Evolutionary conservation across 2,888 invertebrate genomes (phyloP).

Genomic region (Idaea biselata): DNA sequence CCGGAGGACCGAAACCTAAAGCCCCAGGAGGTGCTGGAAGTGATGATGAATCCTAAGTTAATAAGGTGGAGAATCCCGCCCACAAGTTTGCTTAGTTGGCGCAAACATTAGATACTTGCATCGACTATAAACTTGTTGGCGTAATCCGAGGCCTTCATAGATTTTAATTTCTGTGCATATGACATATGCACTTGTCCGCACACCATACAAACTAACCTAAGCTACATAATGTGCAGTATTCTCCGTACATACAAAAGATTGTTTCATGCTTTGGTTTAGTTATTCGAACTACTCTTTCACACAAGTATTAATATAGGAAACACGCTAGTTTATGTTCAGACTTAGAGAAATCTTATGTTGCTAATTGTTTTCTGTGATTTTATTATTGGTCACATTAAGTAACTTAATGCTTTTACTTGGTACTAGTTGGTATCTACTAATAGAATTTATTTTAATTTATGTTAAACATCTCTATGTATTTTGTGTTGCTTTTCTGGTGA

Average conservation of each 20-base stretch:
- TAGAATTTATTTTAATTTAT: background rate
- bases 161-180: background rate
- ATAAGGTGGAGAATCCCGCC: background rate
- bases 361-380: background rate
- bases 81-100: no score
- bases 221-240: background rate
- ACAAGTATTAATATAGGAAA: background rate
- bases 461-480: background rate
- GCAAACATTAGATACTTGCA: no score
- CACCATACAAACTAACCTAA: background rate
- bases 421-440: background rate
- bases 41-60: slow-evolving; percentile 86
- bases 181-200: background rate
- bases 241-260: background rate
- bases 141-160: no score
- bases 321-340: background rate
- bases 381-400: background rate
- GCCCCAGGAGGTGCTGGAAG: slow-evolving; percentile 77
- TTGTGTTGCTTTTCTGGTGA: background rate
- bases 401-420: background rate
- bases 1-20: slow-evolving; percentile 95
- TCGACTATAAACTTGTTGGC: no score
- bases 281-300: background rate
- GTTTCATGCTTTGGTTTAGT: background rate
- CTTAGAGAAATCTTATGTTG: background rate